These are phyloP conservation scores for Coregonus suidteri DNA, from an alignment of 2,797 vertebrate species.

Conservation along the genomic window DNA sequence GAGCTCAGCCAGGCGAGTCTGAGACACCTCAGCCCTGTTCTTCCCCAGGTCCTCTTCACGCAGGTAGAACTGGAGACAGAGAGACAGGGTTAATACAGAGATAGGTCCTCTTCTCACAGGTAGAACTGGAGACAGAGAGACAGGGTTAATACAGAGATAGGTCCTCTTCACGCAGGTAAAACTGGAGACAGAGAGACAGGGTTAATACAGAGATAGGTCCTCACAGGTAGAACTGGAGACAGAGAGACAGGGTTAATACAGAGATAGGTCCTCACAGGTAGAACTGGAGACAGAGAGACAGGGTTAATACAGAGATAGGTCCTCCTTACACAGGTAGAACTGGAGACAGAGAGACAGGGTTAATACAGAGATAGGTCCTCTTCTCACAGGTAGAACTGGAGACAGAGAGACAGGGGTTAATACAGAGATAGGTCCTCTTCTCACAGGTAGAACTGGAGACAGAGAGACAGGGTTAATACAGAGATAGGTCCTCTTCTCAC, in stretches of 20 bases:
- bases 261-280: not conserved
- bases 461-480: too few relatives aligned
- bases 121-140: slow-evolving; percentile 58
- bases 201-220: too few relatives aligned
- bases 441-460: too few relatives aligned
- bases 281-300: too few relatives aligned
- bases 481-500: too few relatives aligned
- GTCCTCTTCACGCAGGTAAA: too few relatives aligned
- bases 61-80: slow-evolving; percentile 84
- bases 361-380: not conserved
- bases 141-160: not conserved
- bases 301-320: slow-evolving; percentile 56
- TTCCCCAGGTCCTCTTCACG: slow-evolving; percentile 88
- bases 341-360: slow-evolving; percentile 66
- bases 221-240: slow-evolving; percentile 34
- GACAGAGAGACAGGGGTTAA: not conserved
- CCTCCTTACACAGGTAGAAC: slow-evolving; percentile 91
- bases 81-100: too few relatives aligned
- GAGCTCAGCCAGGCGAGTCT: slow-evolving; percentile 87
- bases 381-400: too few relatives aligned
- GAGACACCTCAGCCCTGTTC: slow-evolving; percentile 89
- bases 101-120: too few relatives aligned
- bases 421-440: too few relatives aligned
- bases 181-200: not conserved
- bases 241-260: slow-evolving; percentile 46